Evolutionary conservation across 1,140 invertebrate species (phyloP).

Genomic region (Theocolax elegans): DNA sequence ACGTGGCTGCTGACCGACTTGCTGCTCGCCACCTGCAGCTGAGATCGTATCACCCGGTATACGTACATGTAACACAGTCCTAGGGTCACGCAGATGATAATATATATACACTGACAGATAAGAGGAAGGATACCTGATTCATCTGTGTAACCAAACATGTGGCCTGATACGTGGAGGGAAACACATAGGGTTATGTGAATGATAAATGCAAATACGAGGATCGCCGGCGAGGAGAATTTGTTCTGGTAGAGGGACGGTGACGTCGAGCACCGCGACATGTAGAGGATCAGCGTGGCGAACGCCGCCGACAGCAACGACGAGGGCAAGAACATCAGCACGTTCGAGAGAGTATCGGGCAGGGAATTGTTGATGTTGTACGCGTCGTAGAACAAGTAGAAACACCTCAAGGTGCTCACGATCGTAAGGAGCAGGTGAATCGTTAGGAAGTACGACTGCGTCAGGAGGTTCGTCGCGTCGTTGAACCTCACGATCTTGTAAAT

Average conservation of each 20-base stretch:
- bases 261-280: constrained; percentile 79
- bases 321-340: constrained; percentile 84
- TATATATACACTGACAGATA: constrained; percentile 85
- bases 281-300: constrained; percentile 86
- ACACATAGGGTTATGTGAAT: constrained; percentile 83
- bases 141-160: constrained; percentile 65
- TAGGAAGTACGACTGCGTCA: constrained; percentile 86
- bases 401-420: constrained; percentile 81
- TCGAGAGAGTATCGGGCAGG: constrained; percentile 81
- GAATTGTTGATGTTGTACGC: constrained; percentile 86
- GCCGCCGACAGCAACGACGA: constrained; percentile 86
- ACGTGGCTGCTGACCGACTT: constrained; percentile 58
- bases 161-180: constrained; percentile 79
- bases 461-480: constrained; percentile 82
- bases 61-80: constrained; percentile 87
- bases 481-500: constrained; percentile 85
- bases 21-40: constrained; percentile 57
- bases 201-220: constrained; percentile 78
- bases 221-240: constrained; percentile 78
- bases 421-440: constrained; percentile 84
- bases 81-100: constrained; percentile 80
- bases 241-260: constrained; percentile 62
- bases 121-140: constrained; percentile 74
- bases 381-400: constrained; percentile 89
- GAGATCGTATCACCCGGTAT: constrained; percentile 70